Evolutionary conservation across 1,140 invertebrate species (phyloP), one percentile per base, ranked within the genome.

Genomic region (Drosophila truncata): DNA sequence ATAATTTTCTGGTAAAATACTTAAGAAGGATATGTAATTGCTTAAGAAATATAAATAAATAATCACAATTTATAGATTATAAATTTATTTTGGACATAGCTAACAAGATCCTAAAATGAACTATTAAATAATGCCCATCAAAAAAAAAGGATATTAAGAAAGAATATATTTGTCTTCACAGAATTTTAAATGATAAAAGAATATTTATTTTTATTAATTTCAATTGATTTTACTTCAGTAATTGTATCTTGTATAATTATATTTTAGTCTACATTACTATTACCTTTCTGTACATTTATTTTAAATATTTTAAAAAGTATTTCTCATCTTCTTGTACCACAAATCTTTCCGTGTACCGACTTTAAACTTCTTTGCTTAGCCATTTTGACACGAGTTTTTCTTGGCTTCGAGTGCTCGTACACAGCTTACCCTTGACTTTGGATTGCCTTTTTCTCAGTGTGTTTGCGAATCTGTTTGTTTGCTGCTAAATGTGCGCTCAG

Each of bases 401-500:
- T 65, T 41, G 42, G 44, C 27, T 27, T 69, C 20, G 63, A 67
- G 66, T 52, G 63, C 63, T 41, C 23, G 23, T 37, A 35, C 49
- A 50, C n/a, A 31, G 31, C 35, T 29, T 55, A 67, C 47, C 66
- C 66, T 70, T 70, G 66, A 70, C 66, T 70, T 70, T 70, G 46
- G 61, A 67, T 54, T 33, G 63, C 27, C 35, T 67, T 70, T 70
- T 29, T 70, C 44, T 41, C 44, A 58, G 33, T 67, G 62, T 80
- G 52, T 59, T 46, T 65, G 39, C 47, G 86, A 73, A 73, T 87
- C 63, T 87, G 84, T 87, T 84, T 87, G 84, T 84, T 88, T 88
- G 85, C 84, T 88, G 77, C 84, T 88, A 88, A 88, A 88, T 88
- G 84, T 88, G 78, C 81, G 84, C 85, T 88, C 84, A 84, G 84